phyloP scores from a whole-genome alignment of 2,113 vertebrate genomes.

The Sciurus niger region DNA sequence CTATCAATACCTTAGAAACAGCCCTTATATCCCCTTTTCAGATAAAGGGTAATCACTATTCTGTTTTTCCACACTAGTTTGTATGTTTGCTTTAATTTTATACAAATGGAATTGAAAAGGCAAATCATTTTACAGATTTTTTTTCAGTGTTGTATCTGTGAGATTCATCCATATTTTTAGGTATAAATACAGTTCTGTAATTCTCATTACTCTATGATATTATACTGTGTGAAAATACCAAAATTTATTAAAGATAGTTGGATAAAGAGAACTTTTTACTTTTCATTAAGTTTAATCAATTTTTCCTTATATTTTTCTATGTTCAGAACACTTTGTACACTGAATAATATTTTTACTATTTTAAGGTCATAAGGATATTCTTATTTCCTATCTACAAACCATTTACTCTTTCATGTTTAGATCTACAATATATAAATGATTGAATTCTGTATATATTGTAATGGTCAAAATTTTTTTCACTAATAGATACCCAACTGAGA shows the following conservation, averaged over 20 bases:
- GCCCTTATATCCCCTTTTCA: not conserved
- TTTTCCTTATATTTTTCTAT: not conserved
- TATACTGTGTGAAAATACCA: not conserved
- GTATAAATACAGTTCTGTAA: not conserved
- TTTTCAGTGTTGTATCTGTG: not conserved
- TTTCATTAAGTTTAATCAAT: conserved; percentile 1
- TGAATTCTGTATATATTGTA: not conserved
- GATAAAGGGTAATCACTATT: not conserved
- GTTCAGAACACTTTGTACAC: not conserved
- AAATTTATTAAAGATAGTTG: not conserved
- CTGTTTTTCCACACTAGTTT: conserved; percentile 5
- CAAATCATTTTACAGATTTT: conserved; percentile 10
- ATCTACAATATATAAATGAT: not conserved
- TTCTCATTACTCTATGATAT: not conserved
- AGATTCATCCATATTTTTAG: not conserved
- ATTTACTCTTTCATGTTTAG: not conserved
- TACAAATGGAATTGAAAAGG: not conserved
- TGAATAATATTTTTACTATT: not conserved
- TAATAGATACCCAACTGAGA: not conserved
- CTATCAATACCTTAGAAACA: not conserved
- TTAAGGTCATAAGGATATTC: not conserved
- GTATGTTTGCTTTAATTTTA: not conserved
- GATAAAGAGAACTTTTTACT: not conserved
- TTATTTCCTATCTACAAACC: not conserved
- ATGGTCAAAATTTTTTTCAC: conserved; percentile 48